phyloP scores from a whole-genome alignment of 2,797 vertebrate species.

The Microctenopoma lineatum region DNA sequence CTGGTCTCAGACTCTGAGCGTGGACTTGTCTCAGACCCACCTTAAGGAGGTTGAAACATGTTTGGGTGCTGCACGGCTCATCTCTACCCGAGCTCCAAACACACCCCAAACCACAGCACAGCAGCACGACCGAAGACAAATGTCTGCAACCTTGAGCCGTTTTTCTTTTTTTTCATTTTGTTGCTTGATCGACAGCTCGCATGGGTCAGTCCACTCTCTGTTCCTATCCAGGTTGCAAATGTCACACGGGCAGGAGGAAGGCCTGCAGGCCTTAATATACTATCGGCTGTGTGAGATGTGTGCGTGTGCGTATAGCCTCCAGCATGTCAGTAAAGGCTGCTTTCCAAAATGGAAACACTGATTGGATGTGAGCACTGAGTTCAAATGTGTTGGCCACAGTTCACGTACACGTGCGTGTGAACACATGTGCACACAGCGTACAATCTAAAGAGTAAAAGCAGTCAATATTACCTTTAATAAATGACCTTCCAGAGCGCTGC shows the following conservation, averaged over 20 bases:
- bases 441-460: constrained; percentile 13
- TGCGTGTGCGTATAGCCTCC: neutral
- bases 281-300: constrained; percentile 1
- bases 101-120: neutral
- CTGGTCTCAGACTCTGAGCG: too few species aligned
- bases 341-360: constrained; percentile 45
- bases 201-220: constrained; percentile 21
- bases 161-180: constrained; percentile 20
- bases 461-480: constrained; percentile 27
- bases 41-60: neutral
- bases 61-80: neutral
- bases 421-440: constrained; percentile 24
- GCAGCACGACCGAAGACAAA: constrained; percentile 1
- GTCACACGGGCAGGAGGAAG: constrained; percentile 33
- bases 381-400: constrained; percentile 31
- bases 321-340: constrained; percentile 20
- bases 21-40: too few species aligned
- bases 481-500: neutral
- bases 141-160: constrained; percentile 17
- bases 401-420: neutral
- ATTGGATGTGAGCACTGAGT: constrained; percentile 35
- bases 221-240: constrained; percentile 39
- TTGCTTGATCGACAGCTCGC: constrained; percentile 42
- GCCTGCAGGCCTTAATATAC: constrained; percentile 28
- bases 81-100: neutral